A percentile compares a stretch with the other conserved stretches of the same genome.
Evolutionary conservation across 1,140 invertebrate genomes (phyloP).

Genomic region (Papilio aristodemus): DNA sequence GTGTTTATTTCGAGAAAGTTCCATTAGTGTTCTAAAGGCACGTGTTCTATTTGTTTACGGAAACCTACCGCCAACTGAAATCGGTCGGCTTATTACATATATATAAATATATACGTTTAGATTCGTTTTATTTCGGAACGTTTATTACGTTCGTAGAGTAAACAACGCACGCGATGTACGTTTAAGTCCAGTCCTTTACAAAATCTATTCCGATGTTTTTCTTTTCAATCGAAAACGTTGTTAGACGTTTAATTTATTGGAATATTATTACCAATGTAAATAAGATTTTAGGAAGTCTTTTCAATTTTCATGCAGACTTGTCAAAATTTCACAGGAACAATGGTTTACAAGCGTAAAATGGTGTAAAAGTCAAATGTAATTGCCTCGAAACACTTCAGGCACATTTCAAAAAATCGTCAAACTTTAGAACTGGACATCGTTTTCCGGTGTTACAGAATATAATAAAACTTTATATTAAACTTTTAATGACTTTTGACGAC

Average conservation of each 20-base stretch:
- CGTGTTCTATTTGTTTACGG: slow-evolving; percentile 25
- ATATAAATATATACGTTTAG: not conserved
- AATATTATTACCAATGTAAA: no score
- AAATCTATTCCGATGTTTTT: not conserved
- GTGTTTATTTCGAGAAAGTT: slow-evolving; percentile 32
- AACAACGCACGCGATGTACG: not conserved
- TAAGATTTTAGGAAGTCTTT: no score
- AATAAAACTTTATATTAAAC: not conserved
- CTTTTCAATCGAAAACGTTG: not conserved
- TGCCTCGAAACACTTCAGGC: not conserved
- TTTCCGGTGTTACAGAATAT: slow-evolving; percentile 1
- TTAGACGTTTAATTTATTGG: not conserved
- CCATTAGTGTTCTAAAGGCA: slow-evolving; percentile 22
- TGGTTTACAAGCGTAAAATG: not conserved
- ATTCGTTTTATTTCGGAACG: not conserved
- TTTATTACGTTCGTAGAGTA: not conserved
- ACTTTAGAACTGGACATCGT: not conserved
- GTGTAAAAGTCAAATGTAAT: not conserved
- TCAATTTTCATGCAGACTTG: no score
- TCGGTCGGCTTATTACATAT: not conserved
- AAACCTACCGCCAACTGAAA: slow-evolving; percentile 7
- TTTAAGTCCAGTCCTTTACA: not conserved
- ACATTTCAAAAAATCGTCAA: not conserved
- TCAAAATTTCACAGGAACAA: not conserved
- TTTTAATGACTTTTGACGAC: not conserved